These are phyloP conservation scores for Ophiothrix spiculata DNA, from an alignment of 35 echinoderm and acorn worm species.

Conservation along the genomic window DNA sequence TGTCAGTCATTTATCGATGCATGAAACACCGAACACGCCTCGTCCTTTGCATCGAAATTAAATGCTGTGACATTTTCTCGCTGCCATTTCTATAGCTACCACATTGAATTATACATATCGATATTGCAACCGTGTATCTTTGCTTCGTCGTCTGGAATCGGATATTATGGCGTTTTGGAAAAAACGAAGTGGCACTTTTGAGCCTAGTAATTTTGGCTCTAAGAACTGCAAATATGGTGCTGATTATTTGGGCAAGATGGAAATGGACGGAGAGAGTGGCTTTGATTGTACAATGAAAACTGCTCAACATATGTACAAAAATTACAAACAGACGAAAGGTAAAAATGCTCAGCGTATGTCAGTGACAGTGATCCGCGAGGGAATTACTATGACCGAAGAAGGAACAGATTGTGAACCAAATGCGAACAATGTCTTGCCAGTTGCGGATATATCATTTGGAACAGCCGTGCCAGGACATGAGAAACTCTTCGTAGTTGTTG, in stretches of 20 bases:
- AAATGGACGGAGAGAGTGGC: conserved; percentile 12
- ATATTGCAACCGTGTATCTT: no score
- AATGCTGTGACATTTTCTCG: no score
- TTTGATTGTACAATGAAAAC: conserved; percentile 34
- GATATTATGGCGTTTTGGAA: conserved; percentile 80
- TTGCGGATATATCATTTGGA: conserved; percentile 69
- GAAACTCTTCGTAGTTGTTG: conserved; percentile 65
- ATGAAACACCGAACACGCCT: no score
- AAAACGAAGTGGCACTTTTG: conserved; percentile 34
- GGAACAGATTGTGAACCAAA: neutral
- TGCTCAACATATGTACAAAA: conserved; percentile 29
- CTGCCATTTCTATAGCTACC: no score
- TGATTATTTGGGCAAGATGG: conserved; percentile 20
- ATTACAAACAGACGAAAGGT: conserved; percentile 32
- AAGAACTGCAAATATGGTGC: conserved; percentile 27
- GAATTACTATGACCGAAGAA: neutral
- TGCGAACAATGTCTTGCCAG: conserved; percentile 13
- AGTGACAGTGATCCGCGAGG: conserved; percentile 32
- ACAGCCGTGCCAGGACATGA: conserved; percentile 55
- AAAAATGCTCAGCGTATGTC: conserved; percentile 29
- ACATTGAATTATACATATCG: no score
- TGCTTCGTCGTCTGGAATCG: no score
- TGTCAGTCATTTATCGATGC: no score
- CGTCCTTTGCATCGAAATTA: no score
- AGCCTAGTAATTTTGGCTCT: conserved; percentile 36